Percentiles rank a stretch among this genome's conserved stretches.
Conservation (phyloP, 2,797 vertebrate genomes). For the Argyrosomus regius region DNA sequence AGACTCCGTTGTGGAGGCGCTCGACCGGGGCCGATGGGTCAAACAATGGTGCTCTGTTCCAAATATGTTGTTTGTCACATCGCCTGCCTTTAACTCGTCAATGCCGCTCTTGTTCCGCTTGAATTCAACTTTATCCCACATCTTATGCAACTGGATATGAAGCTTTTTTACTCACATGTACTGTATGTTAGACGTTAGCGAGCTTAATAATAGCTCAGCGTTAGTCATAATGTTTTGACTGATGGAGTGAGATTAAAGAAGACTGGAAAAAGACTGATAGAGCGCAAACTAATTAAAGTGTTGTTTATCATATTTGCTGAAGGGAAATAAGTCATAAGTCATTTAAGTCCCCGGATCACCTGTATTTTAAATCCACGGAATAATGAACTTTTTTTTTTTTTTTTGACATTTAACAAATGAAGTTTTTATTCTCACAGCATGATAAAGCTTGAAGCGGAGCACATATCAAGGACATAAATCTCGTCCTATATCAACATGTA, state of each 20-base stretch:
- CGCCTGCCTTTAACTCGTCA: conserved; percentile 76
- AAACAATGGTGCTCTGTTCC: conserved; percentile 81
- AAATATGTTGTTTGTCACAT: conserved; percentile 83
- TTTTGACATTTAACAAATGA: conserved; percentile 34
- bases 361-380: background rate
- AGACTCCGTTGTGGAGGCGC: conserved; percentile 69
- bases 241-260: conserved; percentile 20
- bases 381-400: background rate
- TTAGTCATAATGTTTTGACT: conserved; percentile 26
- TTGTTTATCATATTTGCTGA: background rate
- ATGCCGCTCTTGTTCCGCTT: conserved; percentile 69
- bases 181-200: conserved; percentile 7
- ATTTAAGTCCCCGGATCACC: background rate
- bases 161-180: conserved; percentile 41
- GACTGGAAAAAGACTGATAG: background rate
- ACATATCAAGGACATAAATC: conserved; percentile 35
- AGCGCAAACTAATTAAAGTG: conserved; percentile 1
- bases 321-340: background rate
- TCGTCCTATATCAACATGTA: conserved; percentile 37
- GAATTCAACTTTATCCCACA: conserved; percentile 75
- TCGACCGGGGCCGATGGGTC: conserved; percentile 56
- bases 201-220: conserved; percentile 20
- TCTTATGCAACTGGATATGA: conserved; percentile 70
- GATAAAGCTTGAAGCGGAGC: conserved; percentile 25
- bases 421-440: conserved; percentile 26